Conservation (phyloP, 1,140 invertebrate species). For the Plectrocnemia conspersa region DNA sequence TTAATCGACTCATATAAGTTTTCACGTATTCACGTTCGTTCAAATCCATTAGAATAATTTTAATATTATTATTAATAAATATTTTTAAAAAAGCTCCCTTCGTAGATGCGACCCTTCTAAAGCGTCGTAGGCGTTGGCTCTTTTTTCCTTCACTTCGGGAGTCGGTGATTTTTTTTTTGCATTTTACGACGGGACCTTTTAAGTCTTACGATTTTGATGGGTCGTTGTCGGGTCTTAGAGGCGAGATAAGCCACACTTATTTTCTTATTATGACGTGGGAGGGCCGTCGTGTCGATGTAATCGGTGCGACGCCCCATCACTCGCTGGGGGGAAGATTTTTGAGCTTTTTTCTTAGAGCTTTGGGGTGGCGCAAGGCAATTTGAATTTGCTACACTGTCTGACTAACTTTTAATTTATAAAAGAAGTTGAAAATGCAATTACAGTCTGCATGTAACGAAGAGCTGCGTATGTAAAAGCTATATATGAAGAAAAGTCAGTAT, state of each 20-base stretch:
- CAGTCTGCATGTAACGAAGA: too few species aligned
- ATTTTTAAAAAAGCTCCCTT: too few species aligned
- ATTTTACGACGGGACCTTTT: constrained; percentile 35
- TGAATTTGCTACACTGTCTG: constrained; percentile 2
- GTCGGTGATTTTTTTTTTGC: constrained; percentile 21
- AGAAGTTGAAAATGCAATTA: too few species aligned
- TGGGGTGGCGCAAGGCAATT: not conserved
- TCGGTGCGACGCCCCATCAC: constrained; percentile 21
- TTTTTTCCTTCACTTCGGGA: too few species aligned
- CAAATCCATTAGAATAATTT: too few species aligned
- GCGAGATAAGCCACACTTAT: constrained; percentile 35
- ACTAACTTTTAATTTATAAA: not conserved
- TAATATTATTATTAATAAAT: too few species aligned
- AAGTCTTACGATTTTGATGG: constrained; percentile 37
- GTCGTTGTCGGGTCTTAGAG: constrained; percentile 33
- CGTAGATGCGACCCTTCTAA: too few species aligned
- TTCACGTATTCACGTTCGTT: too few species aligned
- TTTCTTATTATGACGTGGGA: constrained; percentile 36
- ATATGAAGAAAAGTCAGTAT: constrained; percentile 26
- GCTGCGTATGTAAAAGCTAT: too few species aligned
- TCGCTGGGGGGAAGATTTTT: not conserved
- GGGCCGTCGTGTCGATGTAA: constrained; percentile 34
- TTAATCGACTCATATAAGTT: too few species aligned
- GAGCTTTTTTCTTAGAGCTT: not conserved
- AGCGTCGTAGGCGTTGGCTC: too few species aligned